A percentile compares a stretch with the other conserved stretches of the same genome.
Conservation (phyloP, 2,888 invertebrate species). For the Torymus tubicola region DNA sequence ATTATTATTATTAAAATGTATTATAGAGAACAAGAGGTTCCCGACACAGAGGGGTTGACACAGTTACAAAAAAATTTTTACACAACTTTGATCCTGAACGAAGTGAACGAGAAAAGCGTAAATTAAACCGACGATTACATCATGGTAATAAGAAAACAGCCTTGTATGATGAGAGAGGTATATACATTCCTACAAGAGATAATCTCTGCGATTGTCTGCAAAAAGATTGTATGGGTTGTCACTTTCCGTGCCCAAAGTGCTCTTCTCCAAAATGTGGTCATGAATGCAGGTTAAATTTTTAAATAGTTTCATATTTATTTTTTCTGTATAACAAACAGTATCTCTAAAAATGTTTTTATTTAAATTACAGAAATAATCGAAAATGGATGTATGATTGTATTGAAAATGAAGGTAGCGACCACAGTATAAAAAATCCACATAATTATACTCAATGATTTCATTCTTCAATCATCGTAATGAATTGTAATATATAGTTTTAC, state of each 20-base stretch:
- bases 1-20: not conserved
- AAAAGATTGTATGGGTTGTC: slow-evolving; percentile 88
- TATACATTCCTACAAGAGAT: slow-evolving; percentile 80
- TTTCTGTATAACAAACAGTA: slow-evolving; percentile 28
- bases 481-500: too few relatives aligned
- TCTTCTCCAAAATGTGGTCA: slow-evolving; percentile 86
- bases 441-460: slow-evolving; percentile 20
- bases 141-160: slow-evolving; percentile 79
- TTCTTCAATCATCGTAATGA: not conserved
- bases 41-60: slow-evolving; percentile 65
- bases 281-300: slow-evolving; percentile 82
- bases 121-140: slow-evolving; percentile 83
- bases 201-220: slow-evolving; percentile 93
- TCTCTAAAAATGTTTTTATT: slow-evolving; percentile 1
- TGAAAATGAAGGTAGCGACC: slow-evolving; percentile 88
- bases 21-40: slow-evolving; percentile 63
- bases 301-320: slow-evolving; percentile 14
- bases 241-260: slow-evolving; percentile 87
- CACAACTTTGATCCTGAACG: slow-evolving; percentile 86
- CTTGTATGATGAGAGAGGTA: slow-evolving; percentile 85
- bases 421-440: slow-evolving; percentile 79
- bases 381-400: slow-evolving; percentile 88
- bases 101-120: slow-evolving; percentile 86
- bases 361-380: slow-evolving; percentile 81
- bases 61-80: slow-evolving; percentile 69